These are phyloP conservation scores for Xenotilapia caudafasciata DNA, from an alignment of 2,113 vertebrate genomes.

Conservation along the genomic window DNA sequence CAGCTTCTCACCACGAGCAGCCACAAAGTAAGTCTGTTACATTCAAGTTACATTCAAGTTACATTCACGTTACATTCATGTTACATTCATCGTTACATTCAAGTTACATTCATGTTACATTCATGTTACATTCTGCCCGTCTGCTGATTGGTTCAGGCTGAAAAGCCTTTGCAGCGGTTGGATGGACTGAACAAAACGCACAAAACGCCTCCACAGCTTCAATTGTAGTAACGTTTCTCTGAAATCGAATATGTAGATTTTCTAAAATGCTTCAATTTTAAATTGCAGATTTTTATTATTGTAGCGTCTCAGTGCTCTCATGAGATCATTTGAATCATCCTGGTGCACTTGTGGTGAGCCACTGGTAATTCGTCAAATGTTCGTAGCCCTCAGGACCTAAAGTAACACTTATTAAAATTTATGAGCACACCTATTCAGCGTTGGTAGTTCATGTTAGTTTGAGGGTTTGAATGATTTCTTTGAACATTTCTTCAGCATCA, in stretches of 20 bases:
- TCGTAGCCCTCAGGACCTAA: neutral
- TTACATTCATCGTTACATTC: fast-evolving
- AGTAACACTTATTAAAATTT: neutral
- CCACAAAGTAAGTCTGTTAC: neutral
- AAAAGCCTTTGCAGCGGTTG: neutral
- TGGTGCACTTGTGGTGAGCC: neutral
- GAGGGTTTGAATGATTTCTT: neutral
- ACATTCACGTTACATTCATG: fast-evolving
- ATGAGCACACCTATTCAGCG: neutral
- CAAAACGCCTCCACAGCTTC: neutral
- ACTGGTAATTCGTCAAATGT: fast-evolving
- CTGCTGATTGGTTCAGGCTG: neutral
- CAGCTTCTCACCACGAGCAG: neutral
- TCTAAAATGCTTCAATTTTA: neutral
- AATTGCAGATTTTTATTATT: neutral
- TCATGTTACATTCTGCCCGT: neutral
- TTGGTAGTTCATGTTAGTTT: neutral
- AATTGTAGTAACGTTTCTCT: neutral
- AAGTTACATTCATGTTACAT: fast-evolving
- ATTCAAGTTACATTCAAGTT: fast-evolving
- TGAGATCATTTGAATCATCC: fast-evolving
- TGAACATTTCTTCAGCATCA: neutral
- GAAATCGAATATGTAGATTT: neutral
- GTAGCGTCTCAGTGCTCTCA: neutral
- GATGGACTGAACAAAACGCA: neutral